phyloP scores from a whole-genome alignment of 1,140 invertebrate genomes.

The Drosophila nebulosa region DNA sequence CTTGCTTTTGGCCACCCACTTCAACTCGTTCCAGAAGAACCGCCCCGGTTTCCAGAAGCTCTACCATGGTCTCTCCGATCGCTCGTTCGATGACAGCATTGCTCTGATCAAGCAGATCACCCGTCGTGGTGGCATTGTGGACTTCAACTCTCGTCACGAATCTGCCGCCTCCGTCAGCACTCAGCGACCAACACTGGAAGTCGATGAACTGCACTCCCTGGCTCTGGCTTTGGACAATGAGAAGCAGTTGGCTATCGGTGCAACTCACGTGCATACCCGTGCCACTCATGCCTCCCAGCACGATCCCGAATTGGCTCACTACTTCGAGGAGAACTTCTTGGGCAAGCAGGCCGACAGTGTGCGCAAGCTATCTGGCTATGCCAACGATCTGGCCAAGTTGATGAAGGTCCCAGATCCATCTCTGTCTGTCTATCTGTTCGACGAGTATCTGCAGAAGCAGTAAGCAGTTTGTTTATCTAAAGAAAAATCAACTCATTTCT shows the following conservation, averaged over 20 bases:
- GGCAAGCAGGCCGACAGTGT: constrained; percentile 85
- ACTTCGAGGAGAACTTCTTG: constrained; percentile 88
- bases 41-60: constrained; percentile 88
- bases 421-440: constrained; percentile 87
- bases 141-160: constrained; percentile 50
- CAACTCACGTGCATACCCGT: constrained; percentile 84
- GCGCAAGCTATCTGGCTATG: constrained; percentile 87
- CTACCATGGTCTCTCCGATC: constrained; percentile 88
- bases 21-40: constrained; percentile 89
- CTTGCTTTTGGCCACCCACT: constrained; percentile 88
- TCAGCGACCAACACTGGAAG: constrained; percentile 61
- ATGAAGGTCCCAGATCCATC: constrained; percentile 84
- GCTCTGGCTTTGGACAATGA: constrained; percentile 88
- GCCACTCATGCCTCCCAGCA: constrained; percentile 80
- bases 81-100: constrained; percentile 88
- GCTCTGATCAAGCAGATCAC: constrained; percentile 89
- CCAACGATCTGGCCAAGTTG: constrained; percentile 86
- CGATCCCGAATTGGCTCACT: constrained; percentile 87
- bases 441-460: constrained; percentile 88
- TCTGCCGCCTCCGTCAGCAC: constrained; percentile 38
- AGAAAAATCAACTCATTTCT: constrained; percentile 15
- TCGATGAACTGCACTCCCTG: constrained; percentile 86
- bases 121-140: constrained; percentile 84
- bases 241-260: constrained; percentile 86
- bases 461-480: constrained; percentile 34